Evolutionary conservation across 2,113 vertebrate species (phyloP).

Genomic region (Prunella himalayana): DNA sequence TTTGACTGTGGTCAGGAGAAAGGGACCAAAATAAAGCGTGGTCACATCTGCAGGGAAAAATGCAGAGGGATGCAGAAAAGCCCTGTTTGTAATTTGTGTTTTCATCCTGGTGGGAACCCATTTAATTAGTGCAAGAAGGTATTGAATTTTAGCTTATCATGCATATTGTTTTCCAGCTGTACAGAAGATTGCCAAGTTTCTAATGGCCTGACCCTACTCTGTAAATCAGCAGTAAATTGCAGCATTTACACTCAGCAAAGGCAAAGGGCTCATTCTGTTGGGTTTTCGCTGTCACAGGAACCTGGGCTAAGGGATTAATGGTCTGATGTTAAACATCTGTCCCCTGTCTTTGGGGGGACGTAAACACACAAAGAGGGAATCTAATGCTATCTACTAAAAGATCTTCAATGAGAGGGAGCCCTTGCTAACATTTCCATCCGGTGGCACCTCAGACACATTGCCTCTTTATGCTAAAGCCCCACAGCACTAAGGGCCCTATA

Average conservation of each 20-base stretch:
- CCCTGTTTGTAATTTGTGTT: constrained; percentile 81
- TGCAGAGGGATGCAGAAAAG: constrained; percentile 82
- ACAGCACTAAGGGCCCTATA: constrained; percentile 84
- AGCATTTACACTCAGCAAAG: constrained; percentile 81
- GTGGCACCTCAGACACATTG: constrained; percentile 79
- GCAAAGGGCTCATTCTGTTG: constrained; percentile 85
- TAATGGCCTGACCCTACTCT: constrained; percentile 87
- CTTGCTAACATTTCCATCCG: constrained; percentile 79
- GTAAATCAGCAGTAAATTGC: constrained; percentile 88
- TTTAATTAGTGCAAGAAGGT: constrained; percentile 85
- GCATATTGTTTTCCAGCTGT: constrained; percentile 88
- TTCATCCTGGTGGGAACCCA: constrained; percentile 82
- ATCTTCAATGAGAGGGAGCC: constrained; percentile 81
- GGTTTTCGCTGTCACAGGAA: constrained; percentile 81
- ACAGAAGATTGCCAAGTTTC: constrained; percentile 86
- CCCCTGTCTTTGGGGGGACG: constrained; percentile 82
- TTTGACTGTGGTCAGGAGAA: constrained; percentile 39
- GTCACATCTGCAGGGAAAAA: constrained; percentile 78
- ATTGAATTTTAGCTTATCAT: constrained; percentile 89
- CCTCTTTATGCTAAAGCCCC: constrained; percentile 84
- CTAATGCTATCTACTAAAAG: constrained; percentile 81
- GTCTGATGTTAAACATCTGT: constrained; percentile 86
- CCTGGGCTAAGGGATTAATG: constrained; percentile 83
- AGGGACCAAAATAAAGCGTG: constrained; percentile 49
- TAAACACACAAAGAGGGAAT: constrained; percentile 83